phyloP scores from a whole-genome alignment of 2,888 invertebrate genomes.

The Nemapogon koenigi region DNA sequence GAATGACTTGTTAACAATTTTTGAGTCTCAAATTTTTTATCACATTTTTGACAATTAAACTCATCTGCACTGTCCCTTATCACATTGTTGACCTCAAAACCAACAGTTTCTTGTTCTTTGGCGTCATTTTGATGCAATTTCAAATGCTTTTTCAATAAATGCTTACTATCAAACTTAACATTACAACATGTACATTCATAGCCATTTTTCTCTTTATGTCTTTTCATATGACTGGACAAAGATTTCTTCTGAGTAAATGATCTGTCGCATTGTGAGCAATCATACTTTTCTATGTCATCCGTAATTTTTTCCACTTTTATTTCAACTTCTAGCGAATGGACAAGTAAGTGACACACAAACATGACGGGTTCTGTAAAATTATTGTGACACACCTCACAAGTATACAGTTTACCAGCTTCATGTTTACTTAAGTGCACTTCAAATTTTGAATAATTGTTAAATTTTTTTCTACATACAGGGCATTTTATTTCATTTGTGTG shows the following conservation, averaged over 20 bases:
- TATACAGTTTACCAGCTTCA: constrained; percentile 18
- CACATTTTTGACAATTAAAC: constrained; percentile 22
- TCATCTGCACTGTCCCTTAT: neutral
- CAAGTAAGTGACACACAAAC: constrained; percentile 24
- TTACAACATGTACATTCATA: constrained; percentile 3
- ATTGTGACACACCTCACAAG: constrained; percentile 20
- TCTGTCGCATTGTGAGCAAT: constrained; percentile 35
- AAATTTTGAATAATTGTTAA: constrained; percentile 11
- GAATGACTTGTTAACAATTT: constrained; percentile 32
- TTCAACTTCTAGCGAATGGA: too few species aligned
- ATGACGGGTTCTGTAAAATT: constrained; percentile 24
- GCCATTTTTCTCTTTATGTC: constrained; percentile 23
- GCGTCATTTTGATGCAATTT: neutral
- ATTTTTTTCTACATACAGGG: constrained; percentile 13
- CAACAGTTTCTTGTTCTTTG: neutral
- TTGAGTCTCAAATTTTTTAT: constrained; percentile 20
- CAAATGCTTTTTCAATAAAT: neutral
- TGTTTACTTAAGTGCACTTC: constrained; percentile 13
- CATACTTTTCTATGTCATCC: neutral
- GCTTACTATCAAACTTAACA: neutral
- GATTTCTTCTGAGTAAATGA: constrained; percentile 27
- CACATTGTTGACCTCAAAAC: neutral
- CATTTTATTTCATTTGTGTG: constrained; percentile 26
- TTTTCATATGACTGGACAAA: constrained; percentile 36
- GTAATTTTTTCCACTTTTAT: constrained; percentile 14